Base-by-base conservation (phyloP, 2,797 vertebrate species). In the Smutsia gigantea region DNA sequence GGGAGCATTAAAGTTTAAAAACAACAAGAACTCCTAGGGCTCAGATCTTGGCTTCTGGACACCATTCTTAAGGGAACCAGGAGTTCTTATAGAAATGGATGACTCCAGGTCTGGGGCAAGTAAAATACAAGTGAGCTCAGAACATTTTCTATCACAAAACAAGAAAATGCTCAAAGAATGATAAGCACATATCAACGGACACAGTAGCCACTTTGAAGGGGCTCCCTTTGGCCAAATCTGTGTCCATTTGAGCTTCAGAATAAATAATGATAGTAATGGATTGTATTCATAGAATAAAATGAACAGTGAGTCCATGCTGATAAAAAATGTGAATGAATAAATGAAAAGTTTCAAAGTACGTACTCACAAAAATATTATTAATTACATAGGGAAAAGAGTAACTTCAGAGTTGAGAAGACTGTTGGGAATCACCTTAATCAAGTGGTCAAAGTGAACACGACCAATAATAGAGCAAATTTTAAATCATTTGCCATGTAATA, bases 341-440 rank as follows among this genome's bases (percentile, higher is more conserved):
- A 42, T 74, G 83, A 19, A 85, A 90, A 71, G 29, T 95, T 86
- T 86, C 42, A 55, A 79, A 72, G 37, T 57, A 86, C 31, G 4
- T 86, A 18, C 19, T 11, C 25, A 79, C 6, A 82, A 74, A 87
- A 75, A 39, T 92, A 59, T 34, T 79, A 74, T 81, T 75, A 91
- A 91, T 72, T 79, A 31, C 29, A 72, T n/a, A 55, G 5, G 8
- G 23, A 69, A 86, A 63, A 79, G 21, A 71, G 42, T 78, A 90
- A 90, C 17, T 78, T 91, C 46, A 64, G 57, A 86, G 55, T 86
- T 91, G 74, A 89, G 42, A 89, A 84, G 31, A 63, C 46, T 61
- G 71, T 31, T 11, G 85, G 64, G 78, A 84, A 69, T 81, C 25
- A 81, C 49, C n/a, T 29, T 69, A 69, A 79, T 63, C 75, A 79